Conservation (phyloP, 1,140 invertebrate species). For the Leptopilina boulardi region DNA sequence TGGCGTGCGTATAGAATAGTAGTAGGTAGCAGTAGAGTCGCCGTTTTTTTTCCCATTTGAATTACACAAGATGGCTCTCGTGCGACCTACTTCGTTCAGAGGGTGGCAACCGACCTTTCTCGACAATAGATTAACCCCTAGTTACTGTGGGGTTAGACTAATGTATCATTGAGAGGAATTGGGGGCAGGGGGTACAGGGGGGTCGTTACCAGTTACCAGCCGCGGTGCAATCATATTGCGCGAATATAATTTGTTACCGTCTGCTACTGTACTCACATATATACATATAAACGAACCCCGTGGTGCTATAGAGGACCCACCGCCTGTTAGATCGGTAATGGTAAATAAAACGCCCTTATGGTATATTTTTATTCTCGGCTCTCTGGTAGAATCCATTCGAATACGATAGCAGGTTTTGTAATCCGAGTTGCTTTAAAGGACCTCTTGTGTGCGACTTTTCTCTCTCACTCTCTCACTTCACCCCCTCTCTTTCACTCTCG, state of each 20-base stretch:
- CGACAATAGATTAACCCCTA: constrained; percentile 53
- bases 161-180: constrained; percentile 47
- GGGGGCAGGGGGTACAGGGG: background rate
- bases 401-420: constrained; percentile 32
- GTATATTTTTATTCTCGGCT: constrained; percentile 49
- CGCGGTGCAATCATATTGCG: constrained; percentile 43
- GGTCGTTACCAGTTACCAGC: constrained; percentile 20
- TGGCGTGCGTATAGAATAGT: constrained; percentile 23
- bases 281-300: constrained; percentile 2
- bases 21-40: background rate
- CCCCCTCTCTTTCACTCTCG: background rate
- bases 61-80: constrained; percentile 32
- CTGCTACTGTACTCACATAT: constrained; percentile 45
- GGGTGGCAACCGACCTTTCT: constrained; percentile 43
- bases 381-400: constrained; percentile 27
- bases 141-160: constrained; percentile 45
- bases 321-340: constrained; percentile 51
- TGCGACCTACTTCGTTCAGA: constrained; percentile 27
- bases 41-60: constrained; percentile 17
- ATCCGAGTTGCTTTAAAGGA: constrained; percentile 28
- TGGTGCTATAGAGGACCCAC: constrained; percentile 42
- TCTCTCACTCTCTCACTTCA: background rate
- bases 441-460: constrained; percentile 14
- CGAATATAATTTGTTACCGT: constrained; percentile 63
- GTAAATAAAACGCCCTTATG: constrained; percentile 64